Percentiles rank a stretch among this genome's conserved stretches.
phyloP scores from a whole-genome alignment of 2,113 vertebrate genomes.

The Equus quagga region DNA sequence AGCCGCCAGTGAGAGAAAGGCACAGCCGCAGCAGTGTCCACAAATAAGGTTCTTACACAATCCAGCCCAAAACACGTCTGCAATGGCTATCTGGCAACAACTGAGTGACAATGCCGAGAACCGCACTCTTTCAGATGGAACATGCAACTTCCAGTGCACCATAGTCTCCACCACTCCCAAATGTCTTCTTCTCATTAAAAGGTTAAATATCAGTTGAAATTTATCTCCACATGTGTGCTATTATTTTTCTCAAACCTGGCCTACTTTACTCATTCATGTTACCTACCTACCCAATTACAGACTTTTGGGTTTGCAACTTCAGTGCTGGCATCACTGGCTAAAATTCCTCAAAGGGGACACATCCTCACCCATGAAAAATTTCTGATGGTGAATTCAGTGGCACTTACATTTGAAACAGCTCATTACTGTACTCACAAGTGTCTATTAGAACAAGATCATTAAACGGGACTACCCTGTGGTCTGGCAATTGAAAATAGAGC shows the following conservation, averaged over 20 bases:
- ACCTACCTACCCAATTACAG: background rate
- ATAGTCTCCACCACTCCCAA: background rate
- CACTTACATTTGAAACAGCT: conserved; percentile 23
- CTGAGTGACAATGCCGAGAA: background rate
- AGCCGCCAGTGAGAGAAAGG: background rate
- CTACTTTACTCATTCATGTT: background rate
- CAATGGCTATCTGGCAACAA: background rate
- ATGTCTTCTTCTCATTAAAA: background rate
- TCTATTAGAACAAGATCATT: background rate
- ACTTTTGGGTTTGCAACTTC: background rate
- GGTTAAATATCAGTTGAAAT: background rate
- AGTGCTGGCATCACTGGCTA: background rate
- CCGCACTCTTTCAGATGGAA: background rate
- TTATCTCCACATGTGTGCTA: background rate
- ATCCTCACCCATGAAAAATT: background rate
- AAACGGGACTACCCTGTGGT: background rate
- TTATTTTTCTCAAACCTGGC: background rate
- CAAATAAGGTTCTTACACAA: background rate
- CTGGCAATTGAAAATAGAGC: background rate
- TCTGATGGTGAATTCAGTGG: background rate
- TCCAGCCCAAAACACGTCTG: background rate
- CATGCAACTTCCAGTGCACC: background rate
- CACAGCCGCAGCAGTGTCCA: background rate
- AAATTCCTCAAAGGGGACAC: background rate
- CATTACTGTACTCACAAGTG: background rate